A percentile compares a stretch with the other conserved stretches of the same genome.
Conservation (phyloP, 1,140 invertebrate genomes). For the Euura lappo region DNA sequence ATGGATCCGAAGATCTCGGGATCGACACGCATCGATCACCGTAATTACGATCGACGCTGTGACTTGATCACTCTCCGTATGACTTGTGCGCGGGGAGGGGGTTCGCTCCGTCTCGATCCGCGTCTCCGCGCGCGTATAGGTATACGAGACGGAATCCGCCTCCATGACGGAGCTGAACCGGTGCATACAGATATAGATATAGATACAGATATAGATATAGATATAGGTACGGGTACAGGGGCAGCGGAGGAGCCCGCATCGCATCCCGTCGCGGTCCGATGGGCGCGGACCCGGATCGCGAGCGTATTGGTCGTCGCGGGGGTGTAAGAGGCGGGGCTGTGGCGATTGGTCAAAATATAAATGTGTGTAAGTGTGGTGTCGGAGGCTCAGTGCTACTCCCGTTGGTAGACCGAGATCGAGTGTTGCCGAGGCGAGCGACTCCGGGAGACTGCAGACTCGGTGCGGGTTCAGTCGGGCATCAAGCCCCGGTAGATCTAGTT, state of each 20-base stretch:
- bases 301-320: background rate
- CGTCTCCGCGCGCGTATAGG: no score
- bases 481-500: conserved; percentile 48
- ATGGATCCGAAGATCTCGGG: conserved; percentile 41
- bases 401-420: background rate
- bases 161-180: background rate
- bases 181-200: background rate
- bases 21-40: background rate
- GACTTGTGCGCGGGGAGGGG: no score
- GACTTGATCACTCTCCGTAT: background rate
- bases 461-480: conserved; percentile 41
- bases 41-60: background rate
- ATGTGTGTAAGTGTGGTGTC: conserved; percentile 2
- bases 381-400: conserved; percentile 2
- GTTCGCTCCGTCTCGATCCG: no score
- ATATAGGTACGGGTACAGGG: background rate
- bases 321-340: conserved; percentile 6
- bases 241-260: background rate
- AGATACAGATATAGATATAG: no score
- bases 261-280: background rate
- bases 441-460: conserved; percentile 6
- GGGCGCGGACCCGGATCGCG: background rate
- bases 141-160: background rate
- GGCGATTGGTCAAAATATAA: background rate
- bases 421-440: background rate